Percentiles rank a stretch among this genome's conserved stretches.
Conservation (phyloP, 2,888 invertebrate species). For the Alviniconcha strummeri region DNA sequence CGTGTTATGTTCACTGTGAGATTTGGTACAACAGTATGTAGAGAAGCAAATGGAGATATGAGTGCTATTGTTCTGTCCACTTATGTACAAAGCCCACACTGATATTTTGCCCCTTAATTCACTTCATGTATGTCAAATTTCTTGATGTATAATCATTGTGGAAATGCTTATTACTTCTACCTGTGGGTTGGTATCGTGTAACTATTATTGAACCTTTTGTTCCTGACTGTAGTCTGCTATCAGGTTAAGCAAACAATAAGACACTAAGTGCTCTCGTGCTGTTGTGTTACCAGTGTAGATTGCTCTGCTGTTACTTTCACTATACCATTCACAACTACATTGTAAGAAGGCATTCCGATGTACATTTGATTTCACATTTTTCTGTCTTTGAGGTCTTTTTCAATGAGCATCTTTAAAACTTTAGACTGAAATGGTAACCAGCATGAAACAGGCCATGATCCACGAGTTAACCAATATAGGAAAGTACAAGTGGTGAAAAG, state of each 20-base stretch:
- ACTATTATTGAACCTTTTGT: constrained; percentile 20
- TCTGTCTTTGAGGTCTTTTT: not conserved
- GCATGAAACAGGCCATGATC: no score
- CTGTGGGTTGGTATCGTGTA: constrained; percentile 37
- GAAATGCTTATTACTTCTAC: constrained; percentile 21
- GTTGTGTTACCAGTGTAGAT: not conserved
- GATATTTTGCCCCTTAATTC: constrained; percentile 25
- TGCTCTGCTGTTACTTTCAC: constrained; percentile 2
- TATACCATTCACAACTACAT: constrained; percentile 8
- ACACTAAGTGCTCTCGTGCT: constrained; percentile 18
- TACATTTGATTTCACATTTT: constrained; percentile 20
- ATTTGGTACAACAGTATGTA: constrained; percentile 17
- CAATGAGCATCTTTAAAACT: constrained; percentile 2
- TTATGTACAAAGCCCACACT: constrained; percentile 35
- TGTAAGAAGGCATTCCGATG: constrained; percentile 35
- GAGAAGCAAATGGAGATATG: constrained; percentile 30
- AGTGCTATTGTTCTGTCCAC: constrained; percentile 27
- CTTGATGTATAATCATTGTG: constrained; percentile 30
- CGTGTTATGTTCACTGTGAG: constrained; percentile 23
- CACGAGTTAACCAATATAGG: no score
- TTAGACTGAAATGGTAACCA: no score
- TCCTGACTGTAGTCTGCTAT: constrained; percentile 18
- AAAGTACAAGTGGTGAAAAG: no score
- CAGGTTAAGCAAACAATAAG: constrained; percentile 1
- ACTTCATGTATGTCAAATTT: constrained; percentile 15